These are phyloP conservation scores for Tuta absoluta DNA, from an alignment of 2,888 invertebrate genomes.

Conservation along the genomic window DNA sequence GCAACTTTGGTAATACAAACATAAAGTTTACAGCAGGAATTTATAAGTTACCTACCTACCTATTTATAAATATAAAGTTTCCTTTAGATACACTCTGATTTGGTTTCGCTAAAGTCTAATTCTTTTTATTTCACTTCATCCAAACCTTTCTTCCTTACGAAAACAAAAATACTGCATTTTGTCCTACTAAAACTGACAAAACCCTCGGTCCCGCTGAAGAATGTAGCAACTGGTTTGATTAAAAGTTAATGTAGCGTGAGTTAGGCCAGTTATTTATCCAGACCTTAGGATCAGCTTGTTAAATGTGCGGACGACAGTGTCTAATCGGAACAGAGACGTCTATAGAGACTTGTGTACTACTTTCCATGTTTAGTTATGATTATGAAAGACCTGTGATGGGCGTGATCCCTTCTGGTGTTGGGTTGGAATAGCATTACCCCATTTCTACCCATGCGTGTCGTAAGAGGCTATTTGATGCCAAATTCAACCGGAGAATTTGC, in stretches of 20 bases:
- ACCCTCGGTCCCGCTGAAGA: not conserved
- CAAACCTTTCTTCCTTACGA: not conserved
- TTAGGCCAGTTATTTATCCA: conserved; percentile 43
- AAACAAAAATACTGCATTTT: not conserved
- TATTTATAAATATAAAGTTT: too few species aligned
- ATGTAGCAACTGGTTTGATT: conserved; percentile 21
- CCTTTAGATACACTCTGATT: not conserved
- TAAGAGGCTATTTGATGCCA: too few species aligned
- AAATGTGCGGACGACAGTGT: conserved; percentile 72
- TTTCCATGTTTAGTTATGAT: too few species aligned
- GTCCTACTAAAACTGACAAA: not conserved
- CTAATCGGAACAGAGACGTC: conserved; percentile 44
- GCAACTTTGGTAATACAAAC: not conserved
- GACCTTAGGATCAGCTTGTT: conserved; percentile 60
- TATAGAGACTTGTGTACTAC: too few species aligned
- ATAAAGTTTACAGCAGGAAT: not conserved
- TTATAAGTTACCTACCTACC: too few species aligned
- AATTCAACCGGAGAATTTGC: too few species aligned
- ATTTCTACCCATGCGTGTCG: too few species aligned
- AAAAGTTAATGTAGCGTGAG: conserved; percentile 29
- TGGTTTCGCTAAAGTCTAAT: not conserved
- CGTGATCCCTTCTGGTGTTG: too few species aligned
- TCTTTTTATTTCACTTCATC: not conserved
- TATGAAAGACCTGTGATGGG: too few species aligned
- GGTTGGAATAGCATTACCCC: too few species aligned